Evolutionary conservation across 37 sponge, comb jelly and placozoan species (phyloP), one percentile per base, ranked within the genome.

Genomic region (Cladorhizidae sp.): DNA sequence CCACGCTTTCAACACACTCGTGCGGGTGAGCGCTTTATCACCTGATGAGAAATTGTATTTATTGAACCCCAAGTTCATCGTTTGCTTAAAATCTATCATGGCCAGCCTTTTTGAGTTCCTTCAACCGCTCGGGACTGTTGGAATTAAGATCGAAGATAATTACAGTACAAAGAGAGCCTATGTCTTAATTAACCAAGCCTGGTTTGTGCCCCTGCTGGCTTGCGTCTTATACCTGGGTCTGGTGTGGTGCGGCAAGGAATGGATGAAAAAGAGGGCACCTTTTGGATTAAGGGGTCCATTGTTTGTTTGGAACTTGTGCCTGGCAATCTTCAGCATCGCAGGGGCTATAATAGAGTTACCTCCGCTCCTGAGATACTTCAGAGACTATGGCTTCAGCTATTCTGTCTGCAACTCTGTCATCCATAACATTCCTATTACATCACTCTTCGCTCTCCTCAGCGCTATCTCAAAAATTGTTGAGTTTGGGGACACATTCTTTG

Each of bases 401-500:
- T 74, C 69, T 36, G 73, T 71, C 20, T 91, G 92, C 72, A 67
- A 17, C 42, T 54, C 62, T 28, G 75, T 22, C 51, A 67, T 49
- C 25, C 55, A 69, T n/a, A 21, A 18, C 51, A 38, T 25, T 3
- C 69, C 70, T 0, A 23, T 63, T 0, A 26, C 45, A 14, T 28
- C 79, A 18, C 50, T 87, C 38, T 93, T 87, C 87, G 37, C 73
- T 2, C 50, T 83, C 22, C 69, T 93, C 50, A 87, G 86, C 59
- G 68, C 59, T 55, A 43, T 87, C 22, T 86, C 87, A 21, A 93
- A 93, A 62, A 73, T 84, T 35, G 35, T 89, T 0, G 94, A 93
- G 64, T 76, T 93, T 7, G 86, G 86, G 22, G 94, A 93, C 74
- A 93, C 94, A 0, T 49, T 75, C 12, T 93, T 93, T 76, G 74